Percentiles rank a stretch among this genome's conserved stretches.
phyloP scores from a whole-genome alignment of 2,888 invertebrate species.

The Drosophila robusta region DNA sequence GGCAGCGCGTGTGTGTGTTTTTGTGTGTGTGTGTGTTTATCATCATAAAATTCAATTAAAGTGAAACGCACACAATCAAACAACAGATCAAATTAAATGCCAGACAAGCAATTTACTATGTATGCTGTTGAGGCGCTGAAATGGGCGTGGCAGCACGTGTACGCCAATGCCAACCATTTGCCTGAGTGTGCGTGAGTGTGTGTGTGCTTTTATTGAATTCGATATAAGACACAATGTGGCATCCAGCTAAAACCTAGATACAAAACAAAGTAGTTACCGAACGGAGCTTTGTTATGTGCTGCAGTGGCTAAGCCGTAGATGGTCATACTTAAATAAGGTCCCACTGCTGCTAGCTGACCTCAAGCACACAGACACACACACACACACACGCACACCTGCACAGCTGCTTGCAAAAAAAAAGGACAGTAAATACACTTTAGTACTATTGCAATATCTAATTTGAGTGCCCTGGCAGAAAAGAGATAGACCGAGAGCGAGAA shows the following conservation, averaged over 20 bases:
- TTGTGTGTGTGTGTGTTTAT: constrained; percentile 53
- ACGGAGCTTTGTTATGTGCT: neutral
- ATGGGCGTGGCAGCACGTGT: constrained; percentile 61
- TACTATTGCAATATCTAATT: constrained; percentile 31
- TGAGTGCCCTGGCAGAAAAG: constrained; percentile 7
- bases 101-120: constrained; percentile 77
- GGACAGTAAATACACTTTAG: constrained; percentile 48
- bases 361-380: neutral
- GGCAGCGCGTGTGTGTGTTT: constrained; percentile 15
- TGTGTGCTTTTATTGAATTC: constrained; percentile 55
- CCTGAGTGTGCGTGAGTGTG: constrained; percentile 1
- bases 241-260: constrained; percentile 32
- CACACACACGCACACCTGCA: constrained; percentile 29
- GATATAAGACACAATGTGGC: constrained; percentile 56
- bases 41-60: constrained; percentile 80
- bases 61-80: constrained; percentile 79
- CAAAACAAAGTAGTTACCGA: constrained; percentile 24
- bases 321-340: constrained; percentile 46
- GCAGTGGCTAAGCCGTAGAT: constrained; percentile 11
- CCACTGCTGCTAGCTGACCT: constrained; percentile 17
- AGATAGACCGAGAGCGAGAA: neutral
- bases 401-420: constrained; percentile 13
- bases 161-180: constrained; percentile 18
- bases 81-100: constrained; percentile 81
- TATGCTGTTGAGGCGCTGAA: constrained; percentile 47